Base-by-base conservation (phyloP, 1,140 invertebrate genomes). In the Gonioctena quinquepunctata region DNA sequence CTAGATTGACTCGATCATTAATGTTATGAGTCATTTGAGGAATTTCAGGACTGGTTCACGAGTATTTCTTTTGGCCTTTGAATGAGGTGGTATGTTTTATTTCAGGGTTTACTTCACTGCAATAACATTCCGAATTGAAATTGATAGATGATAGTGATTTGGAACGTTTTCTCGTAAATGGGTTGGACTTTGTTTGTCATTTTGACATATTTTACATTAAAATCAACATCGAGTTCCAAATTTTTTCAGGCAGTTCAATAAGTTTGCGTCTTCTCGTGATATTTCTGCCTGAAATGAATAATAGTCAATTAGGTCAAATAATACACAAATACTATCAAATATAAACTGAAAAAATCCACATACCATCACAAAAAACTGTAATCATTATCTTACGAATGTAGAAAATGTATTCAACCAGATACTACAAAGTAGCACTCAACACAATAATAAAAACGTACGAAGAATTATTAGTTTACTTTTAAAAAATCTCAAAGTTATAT, bases 141-240 rank as follows among this genome's bases (percentile, higher is more conserved):
- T 73, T 78, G 33, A 81, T 80, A 68, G 76, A 81, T 13, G 81
- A 81, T 13, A 82, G 68, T 0, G 81, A 82, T 69, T 81, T 82
- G 18, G 79, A 81, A 16, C 81, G 57, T 62, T 77, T 71, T 22
- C 73, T 57, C 71, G 77, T 75, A 63, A 82, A 82, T 57, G 80
- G 79, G 67, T 82, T 82, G 16, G n/a, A 48, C 7, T 23, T 54
- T 66, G n/a, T 68, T 21, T 48, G 72, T 52, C 13, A 62, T 6
- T 5, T 28, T 50, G 26, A 48, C 49, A 28, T 57, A 59, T 52
- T 73, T 68, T 48, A 26, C 71, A 33, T 61, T 71, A 61, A 62
- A 48, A 26, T 23, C 69, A 65, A 48, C 66, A 64, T 80, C 79
- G 54, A 82, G 69, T 70, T 81, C 79, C 23, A 83, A 72, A 28